Percentiles rank a stretch among this genome's conserved stretches.
These are phyloP conservation scores for Geococcyx californianus DNA, from an alignment of 2,113 vertebrate genomes.

Conservation along the genomic window DNA sequence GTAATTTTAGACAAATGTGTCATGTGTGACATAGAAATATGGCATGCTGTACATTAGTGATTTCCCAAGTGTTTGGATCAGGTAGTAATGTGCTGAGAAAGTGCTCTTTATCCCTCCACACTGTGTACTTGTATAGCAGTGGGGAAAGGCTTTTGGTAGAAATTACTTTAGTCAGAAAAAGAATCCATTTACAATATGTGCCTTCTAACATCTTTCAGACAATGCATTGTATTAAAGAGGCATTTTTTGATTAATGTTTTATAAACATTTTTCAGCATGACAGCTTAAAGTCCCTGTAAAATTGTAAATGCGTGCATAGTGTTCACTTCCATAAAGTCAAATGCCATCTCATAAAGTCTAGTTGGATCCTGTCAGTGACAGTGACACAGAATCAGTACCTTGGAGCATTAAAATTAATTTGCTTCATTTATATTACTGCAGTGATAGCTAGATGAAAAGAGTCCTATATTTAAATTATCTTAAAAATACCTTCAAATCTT, in stretches of 20 bases:
- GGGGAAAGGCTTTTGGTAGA: slow-evolving; percentile 83
- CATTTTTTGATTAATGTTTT: slow-evolving; percentile 99
- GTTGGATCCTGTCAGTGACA: slow-evolving; percentile 80
- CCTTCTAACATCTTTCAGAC: slow-evolving; percentile 95
- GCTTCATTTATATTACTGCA: slow-evolving; percentile 84
- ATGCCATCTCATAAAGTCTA: slow-evolving; percentile 85
- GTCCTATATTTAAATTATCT: slow-evolving; percentile 82
- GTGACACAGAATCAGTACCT: slow-evolving; percentile 82
- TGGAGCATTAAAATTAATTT: slow-evolving; percentile 95
- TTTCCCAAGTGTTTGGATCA: slow-evolving; percentile 87
- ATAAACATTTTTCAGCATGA: slow-evolving; percentile 91
- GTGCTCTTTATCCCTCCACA: slow-evolving; percentile 89
- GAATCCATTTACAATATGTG: slow-evolving; percentile 97
- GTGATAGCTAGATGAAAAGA: slow-evolving; percentile 83
- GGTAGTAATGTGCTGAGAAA: slow-evolving; percentile 87
- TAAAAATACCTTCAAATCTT: slow-evolving; percentile 71
- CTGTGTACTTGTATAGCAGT: slow-evolving; percentile 83
- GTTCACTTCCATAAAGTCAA: slow-evolving; percentile 88
- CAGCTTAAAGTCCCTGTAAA: slow-evolving; percentile 85
- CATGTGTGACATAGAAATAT: slow-evolving; percentile 89
- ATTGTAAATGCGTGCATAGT: slow-evolving; percentile 83
- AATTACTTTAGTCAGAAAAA: slow-evolving; percentile 93
- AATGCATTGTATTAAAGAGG: slow-evolving; percentile 93
- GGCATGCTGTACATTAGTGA: slow-evolving; percentile 90
- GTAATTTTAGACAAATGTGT: slow-evolving; percentile 89